Evolutionary conservation across 2,888 invertebrate genomes (phyloP).

Genomic region (Caenorhabditis imperialis): DNA sequence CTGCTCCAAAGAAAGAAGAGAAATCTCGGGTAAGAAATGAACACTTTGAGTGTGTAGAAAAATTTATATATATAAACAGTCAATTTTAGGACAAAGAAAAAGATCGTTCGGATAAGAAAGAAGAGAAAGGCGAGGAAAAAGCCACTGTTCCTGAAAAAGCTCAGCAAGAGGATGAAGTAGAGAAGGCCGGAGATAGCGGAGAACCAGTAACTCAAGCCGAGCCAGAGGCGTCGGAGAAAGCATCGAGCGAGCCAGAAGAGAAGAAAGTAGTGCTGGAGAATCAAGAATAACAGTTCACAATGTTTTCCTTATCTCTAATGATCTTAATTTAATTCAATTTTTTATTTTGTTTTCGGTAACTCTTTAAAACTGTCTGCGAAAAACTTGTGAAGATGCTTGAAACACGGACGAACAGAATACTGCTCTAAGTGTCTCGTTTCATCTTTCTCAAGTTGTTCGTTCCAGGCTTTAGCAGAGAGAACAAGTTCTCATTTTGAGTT

Average conservation of each 20-base stretch:
- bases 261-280: not conserved
- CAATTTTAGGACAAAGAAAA: conserved; percentile 12
- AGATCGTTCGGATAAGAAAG: conserved; percentile 39
- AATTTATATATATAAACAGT: not conserved
- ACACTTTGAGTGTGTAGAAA: not conserved
- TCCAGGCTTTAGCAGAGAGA: too few relatives aligned
- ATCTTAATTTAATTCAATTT: too few relatives aligned
- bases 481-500: too few relatives aligned
- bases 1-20: conserved; percentile 53
- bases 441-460: too few relatives aligned
- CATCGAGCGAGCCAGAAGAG: not conserved
- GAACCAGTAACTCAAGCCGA: not conserved
- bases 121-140: conserved; percentile 18
- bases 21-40: conserved; percentile 22
- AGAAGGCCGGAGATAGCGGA: conserved; percentile 5
- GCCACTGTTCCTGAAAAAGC: not conserved
- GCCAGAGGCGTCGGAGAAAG: not conserved
- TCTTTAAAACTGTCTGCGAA: too few relatives aligned
- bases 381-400: too few relatives aligned
- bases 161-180: conserved; percentile 11
- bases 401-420: too few relatives aligned
- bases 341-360: too few relatives aligned
- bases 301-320: too few relatives aligned
- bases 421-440: too few relatives aligned
- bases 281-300: too few relatives aligned